These are phyloP conservation scores for Epirrita christyi DNA, from an alignment of 2,888 invertebrate species.

Conservation along the genomic window DNA sequence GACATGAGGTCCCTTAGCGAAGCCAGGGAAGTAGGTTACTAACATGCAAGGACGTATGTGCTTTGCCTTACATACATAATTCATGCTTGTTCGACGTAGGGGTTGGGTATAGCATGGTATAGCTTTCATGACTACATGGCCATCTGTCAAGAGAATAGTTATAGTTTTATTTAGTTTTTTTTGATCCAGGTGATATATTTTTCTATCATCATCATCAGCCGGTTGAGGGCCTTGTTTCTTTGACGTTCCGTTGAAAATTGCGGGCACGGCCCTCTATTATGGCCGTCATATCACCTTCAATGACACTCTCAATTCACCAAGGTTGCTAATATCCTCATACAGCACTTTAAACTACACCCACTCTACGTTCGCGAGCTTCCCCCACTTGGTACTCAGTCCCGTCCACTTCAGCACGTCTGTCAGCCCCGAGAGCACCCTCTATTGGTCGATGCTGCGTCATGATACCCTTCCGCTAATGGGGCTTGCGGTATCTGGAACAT, in stretches of 20 bases:
- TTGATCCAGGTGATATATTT: too few species aligned
- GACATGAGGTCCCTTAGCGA: slow-evolving; percentile 8
- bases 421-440: slow-evolving; percentile 41
- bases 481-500: slow-evolving; percentile 25
- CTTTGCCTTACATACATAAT: slow-evolving; percentile 13
- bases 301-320: too few species aligned
- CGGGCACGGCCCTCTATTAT: too few species aligned
- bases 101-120: too few species aligned
- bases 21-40: slow-evolving; percentile 17
- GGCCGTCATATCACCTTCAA: too few species aligned
- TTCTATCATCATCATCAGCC: too few species aligned
- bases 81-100: slow-evolving; percentile 2
- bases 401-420: slow-evolving; percentile 60
- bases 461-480: slow-evolving; percentile 35
- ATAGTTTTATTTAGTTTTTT: too few species aligned
- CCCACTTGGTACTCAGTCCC: slow-evolving; percentile 17
- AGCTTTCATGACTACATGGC: too few species aligned
- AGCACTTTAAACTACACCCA: slow-evolving; percentile 9
- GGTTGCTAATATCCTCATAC: slow-evolving; percentile 1
- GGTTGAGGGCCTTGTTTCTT: too few species aligned
- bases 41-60: slow-evolving; percentile 13
- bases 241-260: too few species aligned
- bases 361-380: slow-evolving; percentile 1
- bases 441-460: slow-evolving; percentile 43
- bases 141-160: too few species aligned